Percentiles rank a stretch among this genome's conserved stretches.
Evolutionary conservation across 1,140 invertebrate genomes (phyloP).

Genomic region (Bicyclus anynana): DNA sequence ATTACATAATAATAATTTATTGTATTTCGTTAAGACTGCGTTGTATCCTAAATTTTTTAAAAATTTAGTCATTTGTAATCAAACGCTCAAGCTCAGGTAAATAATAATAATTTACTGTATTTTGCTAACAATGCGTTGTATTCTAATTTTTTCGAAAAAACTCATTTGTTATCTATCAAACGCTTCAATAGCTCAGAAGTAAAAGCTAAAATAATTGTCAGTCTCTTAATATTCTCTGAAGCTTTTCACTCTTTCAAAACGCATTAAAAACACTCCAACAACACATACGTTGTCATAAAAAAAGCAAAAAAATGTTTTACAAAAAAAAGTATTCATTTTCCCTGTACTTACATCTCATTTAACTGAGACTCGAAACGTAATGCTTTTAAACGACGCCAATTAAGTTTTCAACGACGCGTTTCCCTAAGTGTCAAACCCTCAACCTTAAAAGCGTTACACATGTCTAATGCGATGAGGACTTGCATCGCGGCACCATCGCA

Average conservation of each 20-base stretch:
- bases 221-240: background rate
- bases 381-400: slow-evolving; percentile 27
- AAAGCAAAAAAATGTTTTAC: background rate
- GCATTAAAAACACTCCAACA: background rate
- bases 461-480: slow-evolving; percentile 37
- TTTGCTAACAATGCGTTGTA: no score
- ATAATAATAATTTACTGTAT: no score
- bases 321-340: slow-evolving; percentile 2
- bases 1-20: no score
- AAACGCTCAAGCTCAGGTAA: no score
- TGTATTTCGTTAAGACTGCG: no score
- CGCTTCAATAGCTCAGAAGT: background rate
- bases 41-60: no score
- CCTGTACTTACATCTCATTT: slow-evolving; percentile 16
- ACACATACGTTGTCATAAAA: background rate
- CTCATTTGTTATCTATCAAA: no score
- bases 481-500: slow-evolving; percentile 14
- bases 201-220: background rate
- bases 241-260: background rate
- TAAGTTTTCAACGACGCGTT: slow-evolving; percentile 31
- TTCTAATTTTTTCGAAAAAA: no score
- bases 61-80: no score
- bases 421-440: slow-evolving; percentile 28
- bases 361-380: slow-evolving; percentile 7
- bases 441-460: slow-evolving; percentile 35